Percentiles rank a stretch among this genome's conserved stretches.
phyloP scores from a whole-genome alignment of 2,113 vertebrate genomes.

The Rostratula benghalensis region DNA sequence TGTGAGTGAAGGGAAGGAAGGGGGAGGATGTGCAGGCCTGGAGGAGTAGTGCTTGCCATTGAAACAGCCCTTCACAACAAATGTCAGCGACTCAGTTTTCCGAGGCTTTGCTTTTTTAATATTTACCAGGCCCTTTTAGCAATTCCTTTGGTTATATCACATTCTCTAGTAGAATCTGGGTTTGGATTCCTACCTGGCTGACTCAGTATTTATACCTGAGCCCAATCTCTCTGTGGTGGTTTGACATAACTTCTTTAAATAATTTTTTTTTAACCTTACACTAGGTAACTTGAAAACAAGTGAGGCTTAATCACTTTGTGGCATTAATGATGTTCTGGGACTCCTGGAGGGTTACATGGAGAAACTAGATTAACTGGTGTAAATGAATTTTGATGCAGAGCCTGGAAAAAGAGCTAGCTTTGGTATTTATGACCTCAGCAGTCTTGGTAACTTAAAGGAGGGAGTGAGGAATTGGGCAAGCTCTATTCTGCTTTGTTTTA shows the following conservation, averaged over 20 bases:
- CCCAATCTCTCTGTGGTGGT: neutral
- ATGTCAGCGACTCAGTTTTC: neutral
- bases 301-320: neutral
- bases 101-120: neutral
- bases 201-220: constrained; percentile 6
- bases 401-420: neutral
- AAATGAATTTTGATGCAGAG: neutral
- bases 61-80: neutral
- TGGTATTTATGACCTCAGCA: neutral
- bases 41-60: neutral
- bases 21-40: neutral
- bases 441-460: neutral
- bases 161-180: neutral
- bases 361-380: constrained; percentile 33
- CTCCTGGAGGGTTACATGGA: neutral
- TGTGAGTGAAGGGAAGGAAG: neutral
- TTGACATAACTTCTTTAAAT: constrained; percentile 41
- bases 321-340: constrained; percentile 1
- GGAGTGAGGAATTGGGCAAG: neutral
- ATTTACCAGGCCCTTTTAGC: neutral
- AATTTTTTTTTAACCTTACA: constrained; percentile 50
- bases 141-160: neutral
- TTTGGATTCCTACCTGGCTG: constrained; percentile 11
- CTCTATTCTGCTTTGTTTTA: neutral
- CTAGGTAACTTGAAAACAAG: neutral